Base-by-base conservation (phyloP, 2,113 vertebrate genomes). In the Chlamydotis undulata region DNA sequence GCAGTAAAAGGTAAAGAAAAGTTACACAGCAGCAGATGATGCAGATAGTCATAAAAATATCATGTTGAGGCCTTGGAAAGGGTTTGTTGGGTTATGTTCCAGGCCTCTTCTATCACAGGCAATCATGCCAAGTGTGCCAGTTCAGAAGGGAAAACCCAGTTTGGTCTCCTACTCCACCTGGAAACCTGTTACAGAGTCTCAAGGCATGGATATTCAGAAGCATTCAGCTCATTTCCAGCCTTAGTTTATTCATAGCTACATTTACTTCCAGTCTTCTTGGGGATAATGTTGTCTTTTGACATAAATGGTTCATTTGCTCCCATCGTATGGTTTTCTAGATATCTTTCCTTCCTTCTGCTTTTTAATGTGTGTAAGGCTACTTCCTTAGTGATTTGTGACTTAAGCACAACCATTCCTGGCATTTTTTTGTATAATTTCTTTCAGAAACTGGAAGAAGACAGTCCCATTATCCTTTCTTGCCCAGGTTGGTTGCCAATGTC, bases 91-190 rank as follows among this genome's bases (percentile, higher is more conserved):
- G 19, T 78, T 70, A 6, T 28, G 6, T 68, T 79, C 21, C 29
- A 83, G 70, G 39, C 21, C 52, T 76, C 25, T 18, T 75, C 35
- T 69, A 14, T 81, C 60, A 31, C 23, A 74, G 59, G 39, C 17
- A 52, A 21, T 50, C 22, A 7, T 22, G 15, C 1, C 49, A 41
- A 79, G 35, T 1, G 0, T 25, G 10, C 4, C 7, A 45, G 4
- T 8, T 64, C 35, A 5, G 31, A 45, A 56, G 9, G 43, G 15
- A 82, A 68, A 64, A 43, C 7, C 0, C 9, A 68, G 14, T 65
- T 65, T 65, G 8, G 5, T 67, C 10, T 92, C n/a, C 37, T 75
- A 0, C 6, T 70, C 14, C 9, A 10, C 39, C 19, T 75, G 70
- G 24, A 59, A 75, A 28, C 8, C 28, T 65, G 12, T 49, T 57